These are phyloP conservation scores for Pantala flavescens DNA, from an alignment of 1,140 invertebrate genomes.

Conservation along the genomic window DNA sequence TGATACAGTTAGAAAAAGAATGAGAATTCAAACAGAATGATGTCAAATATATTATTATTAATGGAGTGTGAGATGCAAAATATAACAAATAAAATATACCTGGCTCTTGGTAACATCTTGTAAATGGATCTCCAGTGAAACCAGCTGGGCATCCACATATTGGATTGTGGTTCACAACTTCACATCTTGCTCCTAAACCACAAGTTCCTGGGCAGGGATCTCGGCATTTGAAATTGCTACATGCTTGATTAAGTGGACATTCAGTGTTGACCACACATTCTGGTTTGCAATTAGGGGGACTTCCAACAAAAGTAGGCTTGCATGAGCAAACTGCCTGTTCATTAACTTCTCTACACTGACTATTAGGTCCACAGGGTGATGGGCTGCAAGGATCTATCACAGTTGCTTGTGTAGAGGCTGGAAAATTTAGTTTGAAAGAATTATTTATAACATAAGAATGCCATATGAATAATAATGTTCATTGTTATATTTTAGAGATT, in stretches of 20 bases:
- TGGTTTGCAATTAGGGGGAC: slow-evolving; percentile 29
- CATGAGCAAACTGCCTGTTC: slow-evolving; percentile 34
- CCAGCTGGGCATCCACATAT: slow-evolving; percentile 37
- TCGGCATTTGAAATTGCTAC: slow-evolving; percentile 44
- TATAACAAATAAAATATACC: not conserved
- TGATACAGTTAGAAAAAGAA: no score
- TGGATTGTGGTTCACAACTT: slow-evolving; percentile 38
- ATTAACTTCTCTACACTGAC: slow-evolving; percentile 29
- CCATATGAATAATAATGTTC: no score
- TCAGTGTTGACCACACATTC: slow-evolving; percentile 31
- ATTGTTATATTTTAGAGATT: no score
- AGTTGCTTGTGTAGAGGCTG: slow-evolving; percentile 26
- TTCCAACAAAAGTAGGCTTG: slow-evolving; percentile 30
- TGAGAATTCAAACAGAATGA: no score
- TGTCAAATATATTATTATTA: no score
- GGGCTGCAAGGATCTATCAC: slow-evolving; percentile 26
- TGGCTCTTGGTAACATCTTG: slow-evolving; percentile 34
- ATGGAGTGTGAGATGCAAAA: no score
- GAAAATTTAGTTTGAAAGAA: not conserved
- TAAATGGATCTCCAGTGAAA: slow-evolving; percentile 38
- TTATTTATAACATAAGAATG: no score
- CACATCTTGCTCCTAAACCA: slow-evolving; percentile 43
- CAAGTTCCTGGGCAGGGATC: slow-evolving; percentile 49
- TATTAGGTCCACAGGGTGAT: slow-evolving; percentile 29
- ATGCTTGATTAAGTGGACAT: slow-evolving; percentile 43